Evolutionary conservation across 2,113 vertebrate species (phyloP).

Genomic region (Actinemys pallida): DNA sequence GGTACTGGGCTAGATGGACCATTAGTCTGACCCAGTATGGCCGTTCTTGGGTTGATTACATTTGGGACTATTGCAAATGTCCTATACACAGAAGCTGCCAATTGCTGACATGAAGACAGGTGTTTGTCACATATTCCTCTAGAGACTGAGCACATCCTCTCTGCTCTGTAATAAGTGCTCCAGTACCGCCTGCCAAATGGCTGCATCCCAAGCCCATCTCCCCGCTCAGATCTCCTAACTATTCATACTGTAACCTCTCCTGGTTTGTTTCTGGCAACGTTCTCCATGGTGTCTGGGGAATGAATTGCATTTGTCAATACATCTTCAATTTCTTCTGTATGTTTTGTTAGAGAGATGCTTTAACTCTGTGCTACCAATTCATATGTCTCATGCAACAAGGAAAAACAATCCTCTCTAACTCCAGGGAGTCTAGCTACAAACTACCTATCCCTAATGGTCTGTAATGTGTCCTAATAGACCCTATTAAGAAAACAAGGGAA

Average conservation of each 20-base stretch:
- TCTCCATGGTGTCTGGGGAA: background rate
- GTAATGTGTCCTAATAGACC: background rate
- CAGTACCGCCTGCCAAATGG: background rate
- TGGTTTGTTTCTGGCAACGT: conserved; percentile 2
- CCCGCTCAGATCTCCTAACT: background rate
- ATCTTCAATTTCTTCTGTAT: background rate
- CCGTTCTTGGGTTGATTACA: background rate
- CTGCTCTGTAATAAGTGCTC: fast-evolving
- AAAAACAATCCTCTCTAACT: conserved; percentile 13
- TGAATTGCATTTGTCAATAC: background rate
- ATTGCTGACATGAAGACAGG: background rate
- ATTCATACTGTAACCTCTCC: background rate
- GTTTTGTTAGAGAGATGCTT: background rate
- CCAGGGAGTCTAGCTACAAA: conserved; percentile 16
- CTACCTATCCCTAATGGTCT: background rate
- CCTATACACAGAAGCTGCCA: background rate
- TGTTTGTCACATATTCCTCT: background rate
- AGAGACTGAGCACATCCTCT: background rate
- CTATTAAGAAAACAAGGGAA: conserved; percentile 3
- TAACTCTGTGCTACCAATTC: background rate
- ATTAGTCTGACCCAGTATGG: background rate
- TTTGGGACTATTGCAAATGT: background rate
- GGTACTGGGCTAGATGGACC: background rate
- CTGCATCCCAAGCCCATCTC: background rate
- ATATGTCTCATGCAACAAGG: background rate